Percentiles rank a stretch among this genome's conserved stretches.
These are phyloP conservation scores for Petrocephalus schoutedeni DNA, from an alignment of 2,797 vertebrate species.

Conservation along the genomic window DNA sequence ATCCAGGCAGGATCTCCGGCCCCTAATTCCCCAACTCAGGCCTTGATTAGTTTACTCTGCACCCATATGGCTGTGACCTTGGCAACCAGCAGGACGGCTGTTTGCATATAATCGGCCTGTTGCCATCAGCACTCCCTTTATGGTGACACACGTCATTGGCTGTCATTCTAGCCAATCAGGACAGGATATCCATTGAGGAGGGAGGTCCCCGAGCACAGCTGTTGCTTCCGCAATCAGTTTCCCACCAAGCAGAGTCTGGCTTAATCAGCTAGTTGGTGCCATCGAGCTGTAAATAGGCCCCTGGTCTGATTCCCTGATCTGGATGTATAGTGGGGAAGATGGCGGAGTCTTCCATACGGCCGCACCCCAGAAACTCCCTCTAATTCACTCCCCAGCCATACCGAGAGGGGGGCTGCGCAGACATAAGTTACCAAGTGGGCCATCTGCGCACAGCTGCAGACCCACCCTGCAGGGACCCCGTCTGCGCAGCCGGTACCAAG, in stretches of 20 bases:
- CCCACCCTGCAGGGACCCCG: not conserved
- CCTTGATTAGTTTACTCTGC: not conserved
- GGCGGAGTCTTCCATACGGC: not conserved
- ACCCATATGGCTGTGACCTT: not conserved
- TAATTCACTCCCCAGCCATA: not conserved
- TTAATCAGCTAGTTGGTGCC: not conserved
- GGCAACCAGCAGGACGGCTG: not conserved
- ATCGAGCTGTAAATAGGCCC: not conserved
- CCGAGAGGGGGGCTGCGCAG: not conserved
- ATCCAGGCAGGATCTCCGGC: not conserved
- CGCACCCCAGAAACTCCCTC: not conserved
- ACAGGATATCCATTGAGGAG: not conserved
- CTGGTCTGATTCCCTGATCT: not conserved
- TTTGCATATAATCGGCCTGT: not conserved
- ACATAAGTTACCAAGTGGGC: not conserved
- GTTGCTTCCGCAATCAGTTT: not conserved
- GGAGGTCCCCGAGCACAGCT: not conserved
- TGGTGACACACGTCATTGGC: not conserved
- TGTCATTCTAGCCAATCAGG: not conserved
- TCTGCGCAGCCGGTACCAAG: not conserved
- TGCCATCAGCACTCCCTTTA: not conserved
- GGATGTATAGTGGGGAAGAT: not conserved
- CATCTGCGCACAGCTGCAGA: not conserved
- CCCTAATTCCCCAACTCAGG: not conserved
- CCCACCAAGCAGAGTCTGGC: not conserved